Conservation (phyloP, 1,140 invertebrate genomes). For the Aphidius gifuensis region DNA sequence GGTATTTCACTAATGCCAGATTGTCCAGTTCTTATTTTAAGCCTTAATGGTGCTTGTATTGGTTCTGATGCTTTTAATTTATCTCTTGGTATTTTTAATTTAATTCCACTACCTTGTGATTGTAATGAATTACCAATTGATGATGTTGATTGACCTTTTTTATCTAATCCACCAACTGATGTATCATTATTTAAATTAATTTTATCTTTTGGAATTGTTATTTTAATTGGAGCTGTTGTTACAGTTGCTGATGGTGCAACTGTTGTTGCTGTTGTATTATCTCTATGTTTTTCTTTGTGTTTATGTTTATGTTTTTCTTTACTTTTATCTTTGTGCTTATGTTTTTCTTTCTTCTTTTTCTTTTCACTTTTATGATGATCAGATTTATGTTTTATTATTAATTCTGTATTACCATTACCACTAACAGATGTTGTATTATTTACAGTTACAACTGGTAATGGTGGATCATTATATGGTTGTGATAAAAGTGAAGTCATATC, state of each 20-base stretch:
- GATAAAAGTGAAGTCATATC: slow-evolving; percentile 34
- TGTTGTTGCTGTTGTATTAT: slow-evolving; percentile 40
- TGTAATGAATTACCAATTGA: slow-evolving; percentile 12
- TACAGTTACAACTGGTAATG: slow-evolving; percentile 1
- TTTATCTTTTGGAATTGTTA: slow-evolving; percentile 68
- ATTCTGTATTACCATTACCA: no score
- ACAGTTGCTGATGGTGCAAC: slow-evolving; percentile 19
- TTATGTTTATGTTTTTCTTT: slow-evolving; percentile 55
- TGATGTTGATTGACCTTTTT: slow-evolving; percentile 28
- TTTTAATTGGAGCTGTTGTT: slow-evolving; percentile 58
- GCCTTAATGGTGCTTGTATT: slow-evolving; percentile 51
- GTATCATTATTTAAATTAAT: slow-evolving; percentile 46
- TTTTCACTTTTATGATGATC: slow-evolving; percentile 58
- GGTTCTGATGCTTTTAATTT: slow-evolving; percentile 47
- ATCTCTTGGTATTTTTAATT: slow-evolving; percentile 67
- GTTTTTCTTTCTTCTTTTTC: slow-evolving; percentile 66
- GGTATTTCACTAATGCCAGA: slow-evolving; percentile 14
- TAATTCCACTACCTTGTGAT: slow-evolving; percentile 45
- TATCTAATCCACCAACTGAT: slow-evolving; percentile 26
- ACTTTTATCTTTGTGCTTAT: slow-evolving; percentile 58
- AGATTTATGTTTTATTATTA: slow-evolving; percentile 41
- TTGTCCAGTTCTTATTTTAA: slow-evolving; percentile 55
- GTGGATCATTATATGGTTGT: slow-evolving; percentile 23
- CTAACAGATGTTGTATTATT: not conserved
- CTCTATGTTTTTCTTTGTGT: slow-evolving; percentile 60